Evolutionary conservation across 2,797 vertebrate species (phyloP).

Genomic region (Falco cherrug): DNA sequence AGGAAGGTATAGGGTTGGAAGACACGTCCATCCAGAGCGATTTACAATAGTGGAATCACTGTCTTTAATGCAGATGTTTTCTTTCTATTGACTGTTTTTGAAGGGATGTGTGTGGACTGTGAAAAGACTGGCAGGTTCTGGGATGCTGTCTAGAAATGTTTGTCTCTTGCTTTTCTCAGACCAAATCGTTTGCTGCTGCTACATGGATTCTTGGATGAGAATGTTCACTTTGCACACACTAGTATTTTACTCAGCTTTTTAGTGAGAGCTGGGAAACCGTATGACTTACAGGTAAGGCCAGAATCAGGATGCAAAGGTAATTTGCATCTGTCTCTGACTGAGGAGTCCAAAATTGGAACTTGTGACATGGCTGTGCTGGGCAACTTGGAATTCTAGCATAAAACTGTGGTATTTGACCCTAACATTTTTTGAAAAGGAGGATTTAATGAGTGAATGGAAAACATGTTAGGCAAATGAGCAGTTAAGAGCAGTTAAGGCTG

Average conservation of each 20-base stretch:
- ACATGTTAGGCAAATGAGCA: not conserved
- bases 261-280: constrained; percentile 84
- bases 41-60: not conserved
- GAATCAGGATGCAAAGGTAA: not conserved
- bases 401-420: not conserved
- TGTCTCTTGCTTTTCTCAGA: constrained; percentile 66
- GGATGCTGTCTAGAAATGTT: not conserved
- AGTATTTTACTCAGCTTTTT: constrained; percentile 85
- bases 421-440: not conserved
- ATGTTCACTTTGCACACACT: constrained; percentile 86
- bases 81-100: not conserved
- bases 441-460: not conserved
- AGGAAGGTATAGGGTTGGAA: not conserved
- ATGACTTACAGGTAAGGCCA: constrained; percentile 82
- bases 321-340: not conserved
- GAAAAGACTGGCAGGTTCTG: not conserved
- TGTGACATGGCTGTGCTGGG: not conserved
- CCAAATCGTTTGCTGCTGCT: constrained; percentile 83
- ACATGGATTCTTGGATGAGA: constrained; percentile 85
- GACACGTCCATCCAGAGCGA: not conserved
- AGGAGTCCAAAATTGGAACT: not conserved
- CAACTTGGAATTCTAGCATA: not conserved
- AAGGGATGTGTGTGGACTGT: not conserved
- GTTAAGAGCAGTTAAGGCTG: not conserved
- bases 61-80: not conserved